These are phyloP conservation scores for Nysson spinosus DNA, from an alignment of 2,888 invertebrate species.

Conservation along the genomic window DNA sequence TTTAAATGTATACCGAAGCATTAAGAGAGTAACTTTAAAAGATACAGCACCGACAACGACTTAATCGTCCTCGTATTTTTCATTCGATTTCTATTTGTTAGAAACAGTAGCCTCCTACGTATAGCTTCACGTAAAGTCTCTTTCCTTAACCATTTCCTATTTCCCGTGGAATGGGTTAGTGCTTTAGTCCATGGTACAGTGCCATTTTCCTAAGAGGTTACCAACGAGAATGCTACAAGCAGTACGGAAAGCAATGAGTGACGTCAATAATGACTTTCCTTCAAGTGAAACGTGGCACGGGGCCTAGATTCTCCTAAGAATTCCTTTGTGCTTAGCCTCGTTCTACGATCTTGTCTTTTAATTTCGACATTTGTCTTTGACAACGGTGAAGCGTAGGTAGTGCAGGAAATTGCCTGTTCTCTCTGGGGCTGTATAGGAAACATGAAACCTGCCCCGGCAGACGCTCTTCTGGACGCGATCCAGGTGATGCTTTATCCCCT, in stretches of 20 bases:
- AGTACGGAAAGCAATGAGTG: conserved; percentile 10
- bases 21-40: too few relatives aligned
- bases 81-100: conserved; percentile 12
- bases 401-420: conserved; percentile 46
- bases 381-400: conserved; percentile 25
- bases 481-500: conserved; percentile 34
- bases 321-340: conserved; percentile 5
- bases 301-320: background rate
- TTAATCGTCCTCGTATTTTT: conserved; percentile 1
- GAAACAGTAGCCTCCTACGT: background rate
- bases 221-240: background rate
- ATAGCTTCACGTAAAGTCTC: background rate
- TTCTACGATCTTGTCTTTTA: conserved; percentile 49
- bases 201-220: conserved; percentile 2
- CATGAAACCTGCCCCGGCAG: too few relatives aligned
- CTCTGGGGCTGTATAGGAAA: too few relatives aligned
- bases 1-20: too few relatives aligned
- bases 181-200: background rate
- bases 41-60: too few relatives aligned
- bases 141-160: background rate
- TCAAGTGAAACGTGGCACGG: background rate
- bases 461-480: too few relatives aligned
- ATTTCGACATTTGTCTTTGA: conserved; percentile 59
- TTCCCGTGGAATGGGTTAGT: background rate
- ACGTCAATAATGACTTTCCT: conserved; percentile 23